These are phyloP conservation scores for Trigoniulus corallinus DNA, from an alignment of 1,140 invertebrate species.

Conservation along the genomic window DNA sequence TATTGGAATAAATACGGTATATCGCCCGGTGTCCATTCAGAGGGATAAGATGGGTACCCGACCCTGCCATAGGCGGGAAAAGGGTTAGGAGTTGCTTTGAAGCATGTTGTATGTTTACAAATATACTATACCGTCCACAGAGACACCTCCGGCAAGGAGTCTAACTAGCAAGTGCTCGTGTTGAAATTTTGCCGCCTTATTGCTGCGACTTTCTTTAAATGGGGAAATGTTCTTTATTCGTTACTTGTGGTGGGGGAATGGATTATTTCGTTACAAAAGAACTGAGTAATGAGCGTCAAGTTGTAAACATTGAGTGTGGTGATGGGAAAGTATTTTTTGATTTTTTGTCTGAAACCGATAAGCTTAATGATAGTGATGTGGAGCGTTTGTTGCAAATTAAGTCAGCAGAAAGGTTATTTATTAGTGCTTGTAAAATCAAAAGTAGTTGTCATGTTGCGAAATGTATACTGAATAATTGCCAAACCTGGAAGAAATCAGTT, in stretches of 20 bases:
- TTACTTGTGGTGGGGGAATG: not conserved
- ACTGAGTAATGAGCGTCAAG: not conserved
- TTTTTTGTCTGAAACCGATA: not conserved
- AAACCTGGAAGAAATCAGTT: not conserved
- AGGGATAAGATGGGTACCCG: too few relatives aligned
- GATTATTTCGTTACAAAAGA: not conserved
- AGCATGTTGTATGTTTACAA: too few relatives aligned
- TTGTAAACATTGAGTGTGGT: not conserved
- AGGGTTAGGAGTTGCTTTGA: too few relatives aligned
- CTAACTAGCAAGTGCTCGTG: too few relatives aligned
- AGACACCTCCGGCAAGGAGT: too few relatives aligned
- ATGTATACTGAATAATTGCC: not conserved
- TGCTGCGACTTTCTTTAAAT: too few relatives aligned
- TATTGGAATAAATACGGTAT: too few relatives aligned
- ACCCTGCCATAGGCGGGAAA: too few relatives aligned
- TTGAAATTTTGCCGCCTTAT: too few relatives aligned
- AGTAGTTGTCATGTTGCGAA: not conserved
- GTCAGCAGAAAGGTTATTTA: not conserved
- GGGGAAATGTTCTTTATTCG: not conserved
- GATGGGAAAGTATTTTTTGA: not conserved
- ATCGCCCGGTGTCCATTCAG: too few relatives aligned
- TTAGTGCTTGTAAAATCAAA: not conserved
- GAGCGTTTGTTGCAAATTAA: not conserved
- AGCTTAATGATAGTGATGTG: not conserved
- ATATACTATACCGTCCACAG: too few relatives aligned